Base-by-base conservation (phyloP, 2,797 vertebrate genomes). In the Melopsittacus undulatus region DNA sequence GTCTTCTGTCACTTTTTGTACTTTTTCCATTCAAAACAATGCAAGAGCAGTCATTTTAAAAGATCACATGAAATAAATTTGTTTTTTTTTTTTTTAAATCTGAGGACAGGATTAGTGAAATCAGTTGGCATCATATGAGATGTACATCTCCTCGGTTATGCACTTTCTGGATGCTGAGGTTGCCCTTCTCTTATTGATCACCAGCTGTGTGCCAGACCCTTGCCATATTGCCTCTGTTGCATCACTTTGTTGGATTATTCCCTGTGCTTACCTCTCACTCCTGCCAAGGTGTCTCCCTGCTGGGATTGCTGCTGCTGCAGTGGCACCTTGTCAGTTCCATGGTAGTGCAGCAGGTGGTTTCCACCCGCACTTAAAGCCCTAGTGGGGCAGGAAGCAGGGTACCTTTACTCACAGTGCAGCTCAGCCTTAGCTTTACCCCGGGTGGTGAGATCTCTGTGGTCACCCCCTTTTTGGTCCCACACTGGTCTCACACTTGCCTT, bases 321-420 rank as follows among this genome's bases (percentile, higher is more conserved):
- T n/a, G 42, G 26, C 62, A 30, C 17, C 0, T 0, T 48, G 42
- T 19, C 0, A 4, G 6, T 30, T 67, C 5, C 1, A 0, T 16
- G 49, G 34, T 36, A 59, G 12, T 0, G 1, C 69, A 66, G 78
- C 89, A 83, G 72, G 74, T 92, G 72, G 14, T 7, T 77, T 61
- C 68, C 66, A 66, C 42, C 66, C 79, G 48, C 69, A 40, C 34
- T 18, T 45, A 19, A 51, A 79, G 49, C 45, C 34, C 34, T 30
- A 26, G 5, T 16, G 20, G n/a, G 59, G 32, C 29, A 48, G 34
- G 48, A 29, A 51, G 29, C 30, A 52, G 40, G 23, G 51, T 73
- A 30, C 34, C 22, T 77, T 59, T 62, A 30, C 45, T 82, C 45
- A 49, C 11, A 30, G 36, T 4, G 8, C 38, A 83, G 24, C 61